Evolutionary conservation across 2,888 invertebrate genomes (phyloP), one percentile per base, ranked within the genome.

Genomic region (Epiblema foenella): DNA sequence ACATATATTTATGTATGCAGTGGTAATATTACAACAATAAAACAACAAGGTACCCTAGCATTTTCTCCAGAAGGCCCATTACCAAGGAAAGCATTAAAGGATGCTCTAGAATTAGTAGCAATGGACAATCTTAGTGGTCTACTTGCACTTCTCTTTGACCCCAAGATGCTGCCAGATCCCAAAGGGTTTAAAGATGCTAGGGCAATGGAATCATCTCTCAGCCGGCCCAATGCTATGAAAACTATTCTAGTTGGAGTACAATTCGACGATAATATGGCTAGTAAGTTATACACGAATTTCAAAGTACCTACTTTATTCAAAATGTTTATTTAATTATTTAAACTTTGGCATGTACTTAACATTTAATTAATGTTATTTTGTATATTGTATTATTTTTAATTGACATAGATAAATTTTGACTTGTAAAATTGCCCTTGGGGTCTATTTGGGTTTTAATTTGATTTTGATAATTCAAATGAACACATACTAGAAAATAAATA

Each of bases 31-130:
- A 89, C 91, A 71, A 81, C 86, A 76, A 82, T 84, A 66, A 89
- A 82, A 79, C 81, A 86, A 69, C 79, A 85, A 76, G 92, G 91
- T 15, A 91, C 91, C 33, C 73, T 93, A 68, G 93, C 93, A 77
- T 93, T 92, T 77, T 93, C 93, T 52, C 93, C 93, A 64, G 92
- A 93, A 74, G 91, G 86, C 73, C 81, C 86, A 11, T 83, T 93
- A 5, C 90, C 91, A 64, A 87, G 93, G 73, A 84, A 83, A 75
- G 85, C 86, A 7, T 89, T 91, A 33, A 81, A 80, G 77, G 84
- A 89, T 83, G 91, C 93, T 42, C 89, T 93, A 81, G 80, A 85
- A 37, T 87, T 80, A 76, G 89, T 93, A 51, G 92, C 91, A 51
- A 79, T 85, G 69, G 92, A 93, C 71, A 93, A 93, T 79, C 79